Base-by-base conservation (phyloP, 2,113 vertebrate species). In the Fukomys damarensis region DNA sequence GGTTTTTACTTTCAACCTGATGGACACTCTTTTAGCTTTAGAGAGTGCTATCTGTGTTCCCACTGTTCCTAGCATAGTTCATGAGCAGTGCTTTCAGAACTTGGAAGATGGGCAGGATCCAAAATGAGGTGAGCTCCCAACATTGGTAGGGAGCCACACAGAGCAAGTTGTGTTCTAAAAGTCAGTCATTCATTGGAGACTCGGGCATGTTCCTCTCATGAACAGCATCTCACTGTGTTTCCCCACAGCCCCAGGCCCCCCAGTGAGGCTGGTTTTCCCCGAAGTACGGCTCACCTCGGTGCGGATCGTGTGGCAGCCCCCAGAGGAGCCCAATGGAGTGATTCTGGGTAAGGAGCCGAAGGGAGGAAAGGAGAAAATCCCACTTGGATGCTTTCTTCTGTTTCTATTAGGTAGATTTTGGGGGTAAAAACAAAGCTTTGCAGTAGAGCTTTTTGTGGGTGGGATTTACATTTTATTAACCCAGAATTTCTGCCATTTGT, bases 271-370 rank as follows among this genome's bases (percentile, higher is more conserved):
- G 98, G 99, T 99, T 97, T 99, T 99, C 98, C 99, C 99, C 0
- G 99, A 99, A 96, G 99, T 99, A 97, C 99, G 99, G 89, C 98
- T 99, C 86, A 99, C 98, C 0, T 99, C 99, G 0, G 98, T 99
- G 12, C 98, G 99, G 82, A 99, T 99, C 66, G 98, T 99, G 26
- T 99, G 99, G 99, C 99, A 99, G 97, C 99, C 99, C 0, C 99
- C 99, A 0, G 98, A 99, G 87, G 99, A 99, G 91, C 99, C 99
- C 96, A 99, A 99, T 0, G 99, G 99, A 54, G 97, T 99, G 59
- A 99, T 99, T 79, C 98, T 99, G 97, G 99, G 99, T 99, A 98
- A 99, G 98, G 43, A 24, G 26, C 8, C 0, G 32, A 1, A 5
- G 54, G 35, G 24, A 3, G 4, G 3, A 4, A 7, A 30, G 46